A percentile compares a stretch with the other conserved stretches of the same genome.
Evolutionary conservation across 2,888 invertebrate species (phyloP).

Genomic region (Stictocephala bisonia): DNA sequence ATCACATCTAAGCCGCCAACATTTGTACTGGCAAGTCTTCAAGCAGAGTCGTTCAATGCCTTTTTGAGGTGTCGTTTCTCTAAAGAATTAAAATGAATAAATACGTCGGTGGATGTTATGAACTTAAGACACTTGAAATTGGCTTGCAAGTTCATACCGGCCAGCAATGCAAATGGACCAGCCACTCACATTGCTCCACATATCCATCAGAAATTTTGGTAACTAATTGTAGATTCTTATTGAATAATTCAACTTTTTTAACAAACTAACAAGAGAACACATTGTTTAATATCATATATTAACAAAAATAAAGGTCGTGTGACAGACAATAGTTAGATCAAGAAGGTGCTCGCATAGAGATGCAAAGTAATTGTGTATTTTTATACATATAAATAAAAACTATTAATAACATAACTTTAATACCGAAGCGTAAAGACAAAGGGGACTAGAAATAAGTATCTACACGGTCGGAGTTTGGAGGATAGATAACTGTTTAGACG

Average conservation of each 20-base stretch:
- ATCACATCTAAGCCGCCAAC: conserved; percentile 35
- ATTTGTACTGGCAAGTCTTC: conserved; percentile 36
- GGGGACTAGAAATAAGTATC: conserved; percentile 50
- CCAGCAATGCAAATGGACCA: conserved; percentile 32
- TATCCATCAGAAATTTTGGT: conserved; percentile 52
- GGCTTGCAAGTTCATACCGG: background rate
- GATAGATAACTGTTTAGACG: conserved; percentile 38
- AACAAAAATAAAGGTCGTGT: conserved; percentile 20
- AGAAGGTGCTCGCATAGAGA: conserved; percentile 27
- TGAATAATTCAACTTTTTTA: conserved; percentile 29
- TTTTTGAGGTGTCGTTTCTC: background rate
- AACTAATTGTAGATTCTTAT: conserved; percentile 48
- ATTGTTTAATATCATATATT: background rate
- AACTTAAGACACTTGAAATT: conserved; percentile 18
- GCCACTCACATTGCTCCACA: conserved; percentile 28
- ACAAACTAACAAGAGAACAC: conserved; percentile 37
- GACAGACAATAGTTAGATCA: conserved; percentile 37
- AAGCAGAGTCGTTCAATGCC: conserved; percentile 19
- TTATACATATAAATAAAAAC: conserved; percentile 44
- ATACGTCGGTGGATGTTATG: too few species aligned
- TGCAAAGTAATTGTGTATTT: conserved; percentile 47
- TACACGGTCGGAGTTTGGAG: conserved; percentile 46
- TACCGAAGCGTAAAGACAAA: conserved; percentile 42
- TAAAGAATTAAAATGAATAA: too few species aligned
- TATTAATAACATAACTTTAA: conserved; percentile 43